Percentiles rank a stretch among this genome's conserved stretches.
Conservation (phyloP, 2,888 invertebrate genomes). For the Drosophila anomelani region DNA sequence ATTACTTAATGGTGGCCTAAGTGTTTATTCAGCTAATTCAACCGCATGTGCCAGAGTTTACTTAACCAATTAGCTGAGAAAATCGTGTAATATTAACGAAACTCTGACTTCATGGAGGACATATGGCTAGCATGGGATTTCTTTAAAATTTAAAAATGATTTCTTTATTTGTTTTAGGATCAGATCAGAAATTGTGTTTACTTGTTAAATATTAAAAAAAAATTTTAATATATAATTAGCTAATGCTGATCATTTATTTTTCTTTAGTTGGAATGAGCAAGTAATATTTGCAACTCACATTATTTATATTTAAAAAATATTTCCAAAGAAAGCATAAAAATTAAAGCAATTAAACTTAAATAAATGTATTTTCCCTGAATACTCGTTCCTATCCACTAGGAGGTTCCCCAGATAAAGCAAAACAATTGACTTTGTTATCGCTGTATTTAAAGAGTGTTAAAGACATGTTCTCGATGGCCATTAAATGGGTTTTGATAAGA, state of each 20-base stretch:
- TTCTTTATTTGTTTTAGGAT: neutral
- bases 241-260: too few relatives aligned
- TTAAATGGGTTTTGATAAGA: slow-evolving; percentile 62
- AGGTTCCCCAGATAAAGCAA: slow-evolving; percentile 17
- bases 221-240: too few relatives aligned
- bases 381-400: neutral
- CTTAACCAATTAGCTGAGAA: slow-evolving; percentile 52
- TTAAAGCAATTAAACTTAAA: neutral
- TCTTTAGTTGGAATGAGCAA: neutral
- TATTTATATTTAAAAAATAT: neutral
- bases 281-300: too few relatives aligned
- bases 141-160: neutral
- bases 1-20: slow-evolving; percentile 30
- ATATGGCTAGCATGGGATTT: neutral
- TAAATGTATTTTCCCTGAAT: neutral
- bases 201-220: neutral
- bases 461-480: slow-evolving; percentile 51
- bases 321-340: neutral
- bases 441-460: slow-evolving; percentile 69
- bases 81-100: neutral
- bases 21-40: slow-evolving; percentile 54
- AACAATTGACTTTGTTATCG: slow-evolving; percentile 27
- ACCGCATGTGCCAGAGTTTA: slow-evolving; percentile 51
- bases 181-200: too few relatives aligned
- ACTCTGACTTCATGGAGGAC: neutral